Evolutionary conservation across 2,888 invertebrate species (phyloP).

Genomic region (Andrena camellia): DNA sequence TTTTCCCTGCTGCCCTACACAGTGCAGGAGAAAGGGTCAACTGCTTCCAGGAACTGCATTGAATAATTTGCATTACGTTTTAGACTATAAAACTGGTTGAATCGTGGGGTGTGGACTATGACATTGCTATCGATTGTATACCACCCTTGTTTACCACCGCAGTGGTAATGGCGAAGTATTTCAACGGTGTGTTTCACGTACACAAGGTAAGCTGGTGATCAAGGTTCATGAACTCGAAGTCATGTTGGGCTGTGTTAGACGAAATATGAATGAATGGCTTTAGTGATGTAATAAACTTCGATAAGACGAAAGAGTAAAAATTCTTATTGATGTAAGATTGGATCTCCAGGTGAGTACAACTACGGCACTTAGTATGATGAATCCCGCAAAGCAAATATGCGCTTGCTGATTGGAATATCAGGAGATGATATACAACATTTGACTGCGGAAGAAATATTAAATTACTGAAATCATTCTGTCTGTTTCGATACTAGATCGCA

Average conservation of each 20-base stretch:
- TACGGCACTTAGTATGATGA: too few species aligned
- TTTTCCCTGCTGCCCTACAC: too few species aligned
- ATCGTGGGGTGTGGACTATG: background rate
- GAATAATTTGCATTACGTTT: background rate
- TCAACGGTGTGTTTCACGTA: background rate
- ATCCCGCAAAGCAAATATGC: too few species aligned
- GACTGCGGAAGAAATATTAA: too few species aligned
- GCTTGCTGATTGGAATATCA: too few species aligned
- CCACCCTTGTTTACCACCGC: background rate
- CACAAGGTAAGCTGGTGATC: background rate
- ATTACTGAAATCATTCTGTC: too few species aligned
- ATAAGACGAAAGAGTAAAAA: background rate
- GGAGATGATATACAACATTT: too few species aligned
- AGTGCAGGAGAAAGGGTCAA: too few species aligned
- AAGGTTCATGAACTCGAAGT: background rate
- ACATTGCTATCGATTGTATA: background rate
- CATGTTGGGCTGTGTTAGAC: background rate
- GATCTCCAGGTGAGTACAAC: too few species aligned
- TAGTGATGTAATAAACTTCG: too few species aligned
- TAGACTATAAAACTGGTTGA: background rate
- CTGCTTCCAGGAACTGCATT: background rate
- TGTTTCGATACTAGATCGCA: too few species aligned
- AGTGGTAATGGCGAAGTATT: background rate
- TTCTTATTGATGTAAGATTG: background rate
- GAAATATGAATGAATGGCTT: too few species aligned